phyloP scores from a whole-genome alignment of 2,113 vertebrate genomes.

The Esox niger region DNA sequence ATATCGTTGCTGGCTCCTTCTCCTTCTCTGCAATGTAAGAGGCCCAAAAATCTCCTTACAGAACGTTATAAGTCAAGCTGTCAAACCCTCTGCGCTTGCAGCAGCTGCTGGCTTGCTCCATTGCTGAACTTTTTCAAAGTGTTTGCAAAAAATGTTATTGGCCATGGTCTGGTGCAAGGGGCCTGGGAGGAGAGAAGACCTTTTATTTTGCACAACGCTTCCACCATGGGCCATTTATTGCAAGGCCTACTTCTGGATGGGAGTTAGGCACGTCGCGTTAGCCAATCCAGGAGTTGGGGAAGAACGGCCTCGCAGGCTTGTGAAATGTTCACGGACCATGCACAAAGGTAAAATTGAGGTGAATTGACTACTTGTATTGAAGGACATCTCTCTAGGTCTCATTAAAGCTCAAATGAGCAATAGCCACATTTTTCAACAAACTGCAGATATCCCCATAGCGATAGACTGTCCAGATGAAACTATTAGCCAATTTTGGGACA shows the following conservation, averaged over 20 bases:
- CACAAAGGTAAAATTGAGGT: background rate
- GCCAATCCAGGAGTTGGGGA: constrained; percentile 19
- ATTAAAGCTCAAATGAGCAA: background rate
- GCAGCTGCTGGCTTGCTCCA: constrained; percentile 73
- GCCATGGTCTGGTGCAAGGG: constrained; percentile 74
- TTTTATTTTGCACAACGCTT: constrained; percentile 77
- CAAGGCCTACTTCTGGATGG: constrained; percentile 50
- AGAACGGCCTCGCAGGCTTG: constrained; percentile 28
- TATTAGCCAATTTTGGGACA: background rate
- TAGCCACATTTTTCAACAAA: background rate
- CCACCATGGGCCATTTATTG: constrained; percentile 70
- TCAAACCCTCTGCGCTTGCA: constrained; percentile 71
- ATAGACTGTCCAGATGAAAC: background rate
- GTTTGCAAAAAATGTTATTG: constrained; percentile 80
- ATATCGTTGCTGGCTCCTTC: background rate
- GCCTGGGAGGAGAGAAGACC: constrained; percentile 28
- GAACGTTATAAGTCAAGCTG: constrained; percentile 71
- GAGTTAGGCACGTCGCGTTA: constrained; percentile 68
- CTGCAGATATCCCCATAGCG: background rate
- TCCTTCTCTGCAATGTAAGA: constrained; percentile 42
- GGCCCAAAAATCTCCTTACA: constrained; percentile 30
- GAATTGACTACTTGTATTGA: too few species aligned
- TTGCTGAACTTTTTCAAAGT: constrained; percentile 75
- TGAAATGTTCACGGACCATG: background rate
- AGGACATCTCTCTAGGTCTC: too few species aligned